Evolutionary conservation across 2,888 invertebrate genomes (phyloP).

Genomic region (Rhingia campestris): DNA sequence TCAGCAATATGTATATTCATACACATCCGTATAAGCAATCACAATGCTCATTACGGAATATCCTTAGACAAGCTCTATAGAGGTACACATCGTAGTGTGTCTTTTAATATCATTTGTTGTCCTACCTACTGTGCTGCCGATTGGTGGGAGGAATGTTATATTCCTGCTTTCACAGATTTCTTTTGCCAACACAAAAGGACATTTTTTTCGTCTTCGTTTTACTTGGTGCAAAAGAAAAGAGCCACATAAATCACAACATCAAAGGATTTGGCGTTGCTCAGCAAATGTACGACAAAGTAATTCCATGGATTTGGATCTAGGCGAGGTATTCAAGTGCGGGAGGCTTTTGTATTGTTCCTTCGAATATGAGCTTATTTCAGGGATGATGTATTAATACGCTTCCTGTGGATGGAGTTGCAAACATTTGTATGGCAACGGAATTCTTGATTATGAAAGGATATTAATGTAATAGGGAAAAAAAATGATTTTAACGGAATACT

Average conservation of each 20-base stretch:
- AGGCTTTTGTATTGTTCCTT: not conserved
- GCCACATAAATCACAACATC: constrained; percentile 69
- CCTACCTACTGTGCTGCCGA: not conserved
- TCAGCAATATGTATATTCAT: constrained; percentile 58
- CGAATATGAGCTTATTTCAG: constrained; percentile 25
- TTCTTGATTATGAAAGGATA: too few relatives aligned
- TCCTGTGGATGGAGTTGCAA: not conserved
- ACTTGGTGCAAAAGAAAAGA: constrained; percentile 28
- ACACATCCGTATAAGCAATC: constrained; percentile 38
- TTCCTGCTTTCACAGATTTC: constrained; percentile 44
- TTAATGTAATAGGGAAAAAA: too few relatives aligned
- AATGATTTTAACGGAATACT: too few relatives aligned
- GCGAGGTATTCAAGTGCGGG: constrained; percentile 5
- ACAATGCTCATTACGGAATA: constrained; percentile 56
- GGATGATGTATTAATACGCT: constrained; percentile 11
- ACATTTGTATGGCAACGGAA: too few relatives aligned
- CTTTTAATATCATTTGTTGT: constrained; percentile 42
- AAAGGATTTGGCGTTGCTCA: constrained; percentile 68
- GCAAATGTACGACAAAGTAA: constrained; percentile 64
- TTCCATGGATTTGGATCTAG: constrained; percentile 53
- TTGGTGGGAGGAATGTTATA: constrained; percentile 25
- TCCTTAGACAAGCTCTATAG: constrained; percentile 25
- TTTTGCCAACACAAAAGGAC: constrained; percentile 58
- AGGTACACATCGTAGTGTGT: constrained; percentile 18
- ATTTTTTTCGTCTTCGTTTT: constrained; percentile 29